Evolutionary conservation across 2,888 invertebrate genomes (phyloP), one percentile per base, ranked within the genome.

Genomic region (Liopterus haemorrhoidalis): DNA sequence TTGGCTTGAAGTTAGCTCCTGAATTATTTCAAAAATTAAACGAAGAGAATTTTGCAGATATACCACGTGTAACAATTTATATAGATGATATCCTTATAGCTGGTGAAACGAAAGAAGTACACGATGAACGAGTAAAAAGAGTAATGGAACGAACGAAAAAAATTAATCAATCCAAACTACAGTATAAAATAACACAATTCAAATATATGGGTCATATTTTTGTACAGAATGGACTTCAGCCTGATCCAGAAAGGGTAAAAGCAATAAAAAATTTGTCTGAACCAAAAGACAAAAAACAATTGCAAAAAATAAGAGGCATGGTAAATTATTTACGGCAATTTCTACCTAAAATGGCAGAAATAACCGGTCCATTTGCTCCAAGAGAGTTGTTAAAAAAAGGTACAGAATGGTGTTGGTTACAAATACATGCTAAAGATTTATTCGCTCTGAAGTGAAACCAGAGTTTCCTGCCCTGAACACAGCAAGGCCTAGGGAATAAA

Each of bases 41-140:
- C 32, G 25, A 28, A 18, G 37, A 54, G 36, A 45, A 42, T 19
- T 55, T 54, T 43, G 46, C 24, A 8, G 36, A 50, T 40, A 50
- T 53, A 20, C 28, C 46, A 6, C 46, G 41, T 16, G 39, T 50
- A 15, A 28, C 47, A 15, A 44, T 56, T 12, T 56, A 57, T 40
- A 36, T 57, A 12, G 54, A 57, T 35, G 54, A 57, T 41, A 37
- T 56, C 3, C 27, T 55, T 11, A 48, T 54, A 5, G 53, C 46
- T 9, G 51, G 49, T 12, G 46, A 49, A 30, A 39, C 48, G 35
- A 33, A 45, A 30, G 48, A 48, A 5, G 45, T 49, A 30, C 53
- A 54, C 48, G 35, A 55, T 6, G 5, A 38, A 18, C 48, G 50
- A 12, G 22, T 56, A 8, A 45, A 33, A 15, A 19, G 46, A 36